phyloP scores from a whole-genome alignment of 2,113 vertebrate genomes.

The Gymnogyps californianus region DNA sequence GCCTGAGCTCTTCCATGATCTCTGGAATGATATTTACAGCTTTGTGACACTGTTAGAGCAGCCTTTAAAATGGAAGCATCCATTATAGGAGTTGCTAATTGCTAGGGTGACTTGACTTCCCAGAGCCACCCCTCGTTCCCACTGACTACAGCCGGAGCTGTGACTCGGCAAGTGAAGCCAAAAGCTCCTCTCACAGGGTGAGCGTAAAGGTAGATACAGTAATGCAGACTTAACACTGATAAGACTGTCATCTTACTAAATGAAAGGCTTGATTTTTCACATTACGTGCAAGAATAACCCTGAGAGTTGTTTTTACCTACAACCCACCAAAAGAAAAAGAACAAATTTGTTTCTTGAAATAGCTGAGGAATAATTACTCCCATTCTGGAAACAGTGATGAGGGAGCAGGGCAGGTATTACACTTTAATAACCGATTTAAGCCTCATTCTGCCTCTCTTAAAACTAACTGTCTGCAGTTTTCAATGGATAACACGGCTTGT shows the following conservation, averaged over 20 bases:
- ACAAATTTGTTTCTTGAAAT: background rate
- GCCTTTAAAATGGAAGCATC: background rate
- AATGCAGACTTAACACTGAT: background rate
- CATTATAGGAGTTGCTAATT: background rate
- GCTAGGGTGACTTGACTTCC: background rate
- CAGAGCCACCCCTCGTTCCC: background rate
- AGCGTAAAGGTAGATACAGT: background rate
- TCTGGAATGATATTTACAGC: background rate
- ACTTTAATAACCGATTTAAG: background rate
- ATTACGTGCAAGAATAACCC: accelerated
- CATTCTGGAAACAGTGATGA: background rate
- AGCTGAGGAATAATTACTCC: background rate
- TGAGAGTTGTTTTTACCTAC: accelerated
- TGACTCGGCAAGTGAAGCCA: background rate
- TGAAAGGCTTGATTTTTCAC: background rate
- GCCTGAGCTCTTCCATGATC: background rate
- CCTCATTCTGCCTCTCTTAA: background rate
- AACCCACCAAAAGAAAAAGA: background rate
- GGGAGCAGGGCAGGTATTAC: background rate
- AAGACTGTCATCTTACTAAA: background rate
- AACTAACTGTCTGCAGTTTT: background rate
- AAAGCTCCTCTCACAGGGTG: background rate
- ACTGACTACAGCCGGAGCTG: background rate
- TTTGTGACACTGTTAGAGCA: background rate
- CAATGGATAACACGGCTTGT: background rate